Conservation (phyloP, 1,140 invertebrate species). For the Drosophila kepulauana region DNA sequence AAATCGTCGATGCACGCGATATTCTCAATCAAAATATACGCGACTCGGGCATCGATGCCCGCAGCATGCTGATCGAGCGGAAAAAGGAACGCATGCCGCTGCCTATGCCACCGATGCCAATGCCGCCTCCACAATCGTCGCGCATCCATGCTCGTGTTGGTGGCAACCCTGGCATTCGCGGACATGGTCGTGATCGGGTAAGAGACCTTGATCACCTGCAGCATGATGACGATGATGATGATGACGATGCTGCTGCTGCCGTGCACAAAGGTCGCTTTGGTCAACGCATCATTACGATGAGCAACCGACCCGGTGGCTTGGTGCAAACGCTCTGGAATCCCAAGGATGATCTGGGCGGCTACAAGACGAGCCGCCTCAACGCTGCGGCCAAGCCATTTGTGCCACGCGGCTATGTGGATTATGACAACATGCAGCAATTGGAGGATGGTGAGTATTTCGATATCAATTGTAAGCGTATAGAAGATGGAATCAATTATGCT, state of each 20-base stretch:
- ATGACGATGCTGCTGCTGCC: constrained; percentile 61
- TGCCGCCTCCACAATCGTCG: background rate
- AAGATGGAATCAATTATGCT: too few relatives aligned
- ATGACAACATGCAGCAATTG: constrained; percentile 80
- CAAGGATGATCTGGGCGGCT: constrained; percentile 31
- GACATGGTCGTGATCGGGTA: background rate
- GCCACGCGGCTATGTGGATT: constrained; percentile 77
- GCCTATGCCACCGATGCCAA: constrained; percentile 1
- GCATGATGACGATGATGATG: background rate
- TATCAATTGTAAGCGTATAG: too few relatives aligned
- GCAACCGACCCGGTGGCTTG: constrained; percentile 24
- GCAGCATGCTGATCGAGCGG: constrained; percentile 86
- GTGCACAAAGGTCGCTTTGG: constrained; percentile 40
- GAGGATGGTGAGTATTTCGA: constrained; percentile 72
- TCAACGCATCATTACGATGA: constrained; percentile 58
- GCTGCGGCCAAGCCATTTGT: constrained; percentile 56
- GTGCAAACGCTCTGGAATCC: constrained; percentile 42
- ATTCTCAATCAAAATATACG: constrained; percentile 89
- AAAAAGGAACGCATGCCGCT: constrained; percentile 54
- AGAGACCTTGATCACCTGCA: too few relatives aligned
- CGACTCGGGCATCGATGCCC: constrained; percentile 87
- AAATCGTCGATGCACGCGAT: constrained; percentile 89
- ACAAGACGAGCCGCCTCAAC: constrained; percentile 37
- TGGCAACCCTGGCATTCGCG: background rate
- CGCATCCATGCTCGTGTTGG: background rate